A percentile compares a stretch with the other conserved stretches of the same genome.
Conservation (phyloP, 2,888 invertebrate species). For the Sipunculus nudus region DNA sequence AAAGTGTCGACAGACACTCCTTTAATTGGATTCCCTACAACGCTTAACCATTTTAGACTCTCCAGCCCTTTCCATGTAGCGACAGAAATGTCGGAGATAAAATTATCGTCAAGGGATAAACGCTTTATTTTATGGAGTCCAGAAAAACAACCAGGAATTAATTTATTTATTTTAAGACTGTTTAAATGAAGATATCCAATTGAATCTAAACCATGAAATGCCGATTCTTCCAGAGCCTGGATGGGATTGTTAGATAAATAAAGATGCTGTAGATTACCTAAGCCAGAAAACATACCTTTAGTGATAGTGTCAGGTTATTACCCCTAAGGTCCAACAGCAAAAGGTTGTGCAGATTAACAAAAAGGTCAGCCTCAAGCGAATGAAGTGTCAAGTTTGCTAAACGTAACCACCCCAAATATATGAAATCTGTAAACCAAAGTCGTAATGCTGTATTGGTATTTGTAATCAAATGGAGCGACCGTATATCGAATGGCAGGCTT, state of each 20-base stretch:
- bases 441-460: too few relatives aligned
- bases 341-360: too few relatives aligned
- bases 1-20: background rate
- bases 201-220: background rate
- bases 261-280: background rate
- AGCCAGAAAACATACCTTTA: background rate
- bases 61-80: background rate
- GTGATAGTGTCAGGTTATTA: background rate
- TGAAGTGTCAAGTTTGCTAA: background rate
- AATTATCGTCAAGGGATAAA: background rate
- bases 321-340: too few relatives aligned
- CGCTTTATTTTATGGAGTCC: background rate
- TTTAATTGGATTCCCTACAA: too few relatives aligned
- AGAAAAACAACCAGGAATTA: background rate
- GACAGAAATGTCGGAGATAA: background rate
- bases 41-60: too few relatives aligned
- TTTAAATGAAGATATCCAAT: too few relatives aligned
- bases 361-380: background rate
- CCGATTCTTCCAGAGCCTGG: too few relatives aligned
- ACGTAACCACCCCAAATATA: too few relatives aligned
- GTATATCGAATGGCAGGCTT: too few relatives aligned
- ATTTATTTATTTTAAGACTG: background rate
- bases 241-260: background rate
- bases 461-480: too few relatives aligned
- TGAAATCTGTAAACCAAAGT: too few relatives aligned